Percentiles rank a stretch among this genome's conserved stretches.
Evolutionary conservation across 2,888 invertebrate species (phyloP).

Genomic region (Orthosia incerta): DNA sequence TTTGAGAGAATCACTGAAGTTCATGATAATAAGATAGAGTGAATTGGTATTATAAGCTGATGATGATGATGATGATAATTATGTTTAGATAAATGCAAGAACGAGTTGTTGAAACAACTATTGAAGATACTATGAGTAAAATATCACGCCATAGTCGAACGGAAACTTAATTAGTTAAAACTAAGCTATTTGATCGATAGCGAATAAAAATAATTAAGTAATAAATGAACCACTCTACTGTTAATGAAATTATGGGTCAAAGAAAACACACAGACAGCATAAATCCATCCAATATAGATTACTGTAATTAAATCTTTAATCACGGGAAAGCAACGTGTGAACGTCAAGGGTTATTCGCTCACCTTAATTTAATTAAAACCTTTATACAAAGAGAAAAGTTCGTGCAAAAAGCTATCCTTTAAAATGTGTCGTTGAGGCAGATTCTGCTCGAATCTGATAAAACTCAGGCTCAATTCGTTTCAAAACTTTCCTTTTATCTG

Average conservation of each 20-base stretch:
- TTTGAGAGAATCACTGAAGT: neutral
- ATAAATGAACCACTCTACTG: too few species aligned
- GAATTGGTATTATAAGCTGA: neutral
- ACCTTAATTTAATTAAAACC: constrained; percentile 61
- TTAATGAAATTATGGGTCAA: neutral
- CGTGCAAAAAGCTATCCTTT: constrained; percentile 71
- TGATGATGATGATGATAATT: neutral
- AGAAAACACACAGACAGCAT: neutral
- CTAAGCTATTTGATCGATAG: neutral
- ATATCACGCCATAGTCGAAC: neutral
- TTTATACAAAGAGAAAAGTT: constrained; percentile 74
- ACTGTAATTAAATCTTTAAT: constrained; percentile 51
- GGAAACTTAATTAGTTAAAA: neutral
- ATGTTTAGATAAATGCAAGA: neutral
- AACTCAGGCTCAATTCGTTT: constrained; percentile 77
- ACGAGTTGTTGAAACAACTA: neutral
- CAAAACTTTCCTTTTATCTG: constrained; percentile 81
- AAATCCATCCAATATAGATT: neutral
- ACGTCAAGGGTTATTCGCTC: constrained; percentile 33
- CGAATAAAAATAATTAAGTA: neutral
- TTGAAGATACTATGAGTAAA: neutral
- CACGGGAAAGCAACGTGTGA: constrained; percentile 36
- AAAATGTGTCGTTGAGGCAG: constrained; percentile 71
- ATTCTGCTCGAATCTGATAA: constrained; percentile 76
- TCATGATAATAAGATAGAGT: neutral